These are phyloP conservation scores for Trichogramma dendrolimi DNA, from an alignment of 2,888 invertebrate genomes.

Conservation along the genomic window DNA sequence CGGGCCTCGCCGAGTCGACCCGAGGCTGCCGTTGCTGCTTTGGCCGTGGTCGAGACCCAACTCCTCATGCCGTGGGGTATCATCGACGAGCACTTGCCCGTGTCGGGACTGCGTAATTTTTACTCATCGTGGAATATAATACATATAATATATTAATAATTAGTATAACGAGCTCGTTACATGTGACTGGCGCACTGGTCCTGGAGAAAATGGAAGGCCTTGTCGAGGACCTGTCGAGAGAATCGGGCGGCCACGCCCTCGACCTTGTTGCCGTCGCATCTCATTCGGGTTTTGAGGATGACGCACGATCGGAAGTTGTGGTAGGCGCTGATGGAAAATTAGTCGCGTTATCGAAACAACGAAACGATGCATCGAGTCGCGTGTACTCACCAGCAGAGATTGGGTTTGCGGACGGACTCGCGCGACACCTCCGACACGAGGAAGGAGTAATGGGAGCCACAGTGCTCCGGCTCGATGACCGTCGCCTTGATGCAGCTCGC, in stretches of 20 bases:
- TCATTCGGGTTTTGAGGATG: slow-evolving; percentile 54
- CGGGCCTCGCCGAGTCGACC: slow-evolving; percentile 23
- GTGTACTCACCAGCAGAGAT: slow-evolving; percentile 57
- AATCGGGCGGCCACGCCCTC: slow-evolving; percentile 56
- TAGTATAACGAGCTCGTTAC: slow-evolving; percentile 46
- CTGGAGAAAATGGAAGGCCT: slow-evolving; percentile 59
- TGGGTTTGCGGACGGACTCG: slow-evolving; percentile 56
- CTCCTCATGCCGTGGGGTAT: slow-evolving; percentile 18
- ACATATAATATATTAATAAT: no score
- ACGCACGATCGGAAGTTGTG: slow-evolving; percentile 60
- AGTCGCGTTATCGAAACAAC: background rate
- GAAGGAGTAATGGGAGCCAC: slow-evolving; percentile 57
- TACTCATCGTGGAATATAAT: background rate
- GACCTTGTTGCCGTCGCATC: slow-evolving; percentile 54
- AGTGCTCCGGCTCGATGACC: slow-evolving; percentile 56
- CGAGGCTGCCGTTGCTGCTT: background rate
- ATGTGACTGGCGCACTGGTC: slow-evolving; percentile 60
- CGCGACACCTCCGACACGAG: slow-evolving; percentile 59
- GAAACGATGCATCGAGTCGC: background rate
- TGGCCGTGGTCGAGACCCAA: background rate
- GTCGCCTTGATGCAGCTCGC: slow-evolving; percentile 62
- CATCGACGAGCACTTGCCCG: slow-evolving; percentile 52
- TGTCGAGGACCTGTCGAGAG: slow-evolving; percentile 58
- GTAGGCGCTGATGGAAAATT: slow-evolving; percentile 54
- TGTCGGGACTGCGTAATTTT: slow-evolving; percentile 52